Conservation (phyloP, 2,888 invertebrate species). For the Aleiodes testaceus region DNA sequence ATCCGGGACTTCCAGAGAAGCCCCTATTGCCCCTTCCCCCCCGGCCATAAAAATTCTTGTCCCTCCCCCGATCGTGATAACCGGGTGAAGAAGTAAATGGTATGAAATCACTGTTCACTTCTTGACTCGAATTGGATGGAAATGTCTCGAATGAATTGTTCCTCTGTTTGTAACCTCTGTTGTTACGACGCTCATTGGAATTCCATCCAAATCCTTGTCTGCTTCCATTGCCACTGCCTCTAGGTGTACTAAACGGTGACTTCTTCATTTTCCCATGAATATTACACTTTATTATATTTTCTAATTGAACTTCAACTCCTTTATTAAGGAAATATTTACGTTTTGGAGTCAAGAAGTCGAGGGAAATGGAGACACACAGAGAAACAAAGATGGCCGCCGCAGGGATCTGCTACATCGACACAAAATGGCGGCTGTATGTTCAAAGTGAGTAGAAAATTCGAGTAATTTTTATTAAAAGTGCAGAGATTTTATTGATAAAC, state of each 20-base stretch:
- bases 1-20: conserved; percentile 54
- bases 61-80: background rate
- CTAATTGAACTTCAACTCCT: background rate
- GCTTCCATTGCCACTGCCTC: conserved; percentile 47
- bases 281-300: background rate
- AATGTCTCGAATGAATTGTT: conserved; percentile 43
- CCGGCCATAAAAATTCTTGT: conserved; percentile 39
- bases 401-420: too few species aligned
- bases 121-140: conserved; percentile 47
- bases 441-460: too few species aligned
- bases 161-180: conserved; percentile 54
- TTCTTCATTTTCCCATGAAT: conserved; percentile 56
- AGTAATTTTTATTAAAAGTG: too few species aligned
- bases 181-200: conserved; percentile 39
- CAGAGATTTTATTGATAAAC: too few species aligned
- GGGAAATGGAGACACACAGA: background rate
- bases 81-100: conserved; percentile 57
- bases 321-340: background rate
- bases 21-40: conserved; percentile 45
- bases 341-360: conserved; percentile 2
- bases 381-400: too few species aligned
- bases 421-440: too few species aligned
- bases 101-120: conserved; percentile 55
- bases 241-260: conserved; percentile 62
- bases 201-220: conserved; percentile 51